A percentile compares a stretch with the other conserved stretches of the same genome.
Evolutionary conservation across 2,797 vertebrate genomes (phyloP).

Genomic region (Champsocephalus esox): DNA sequence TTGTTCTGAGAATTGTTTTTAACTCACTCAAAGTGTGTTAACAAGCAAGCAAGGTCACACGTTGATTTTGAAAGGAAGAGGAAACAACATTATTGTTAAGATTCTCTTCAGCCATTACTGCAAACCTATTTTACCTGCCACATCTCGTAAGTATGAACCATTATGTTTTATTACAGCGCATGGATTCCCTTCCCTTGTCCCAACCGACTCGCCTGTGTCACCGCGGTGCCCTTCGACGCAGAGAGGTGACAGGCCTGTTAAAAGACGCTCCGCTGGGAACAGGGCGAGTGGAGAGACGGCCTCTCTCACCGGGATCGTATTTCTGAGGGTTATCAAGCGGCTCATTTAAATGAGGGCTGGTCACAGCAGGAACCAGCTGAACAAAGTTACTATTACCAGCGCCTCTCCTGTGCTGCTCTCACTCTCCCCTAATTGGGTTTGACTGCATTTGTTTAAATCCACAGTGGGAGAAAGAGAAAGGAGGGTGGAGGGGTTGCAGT

Average conservation of each 20-base stretch:
- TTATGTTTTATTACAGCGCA: slow-evolving; percentile 24
- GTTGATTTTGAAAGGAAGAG: background rate
- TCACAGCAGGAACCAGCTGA: slow-evolving; percentile 90
- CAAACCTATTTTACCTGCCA: background rate
- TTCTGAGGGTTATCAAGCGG: slow-evolving; percentile 88
- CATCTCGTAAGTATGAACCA: slow-evolving; percentile 32
- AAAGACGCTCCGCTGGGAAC: slow-evolving; percentile 76
- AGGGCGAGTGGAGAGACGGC: slow-evolving; percentile 68
- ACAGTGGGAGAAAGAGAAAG: slow-evolving; percentile 82
- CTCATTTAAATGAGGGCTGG: slow-evolving; percentile 88
- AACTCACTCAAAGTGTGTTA: slow-evolving; percentile 31
- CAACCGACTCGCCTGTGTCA: slow-evolving; percentile 63
- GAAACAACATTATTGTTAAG: background rate
- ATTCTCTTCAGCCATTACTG: background rate
- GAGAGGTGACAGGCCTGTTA: slow-evolving; percentile 78
- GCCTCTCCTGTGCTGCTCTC: slow-evolving; percentile 85
- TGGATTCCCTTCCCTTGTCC: slow-evolving; percentile 35
- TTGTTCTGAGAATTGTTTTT: slow-evolving; percentile 51
- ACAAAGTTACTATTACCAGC: slow-evolving; percentile 88
- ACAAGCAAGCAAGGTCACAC: background rate
- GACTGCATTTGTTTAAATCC: slow-evolving; percentile 91
- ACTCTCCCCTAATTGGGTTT: slow-evolving; percentile 89
- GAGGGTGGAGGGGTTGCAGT: slow-evolving; percentile 74
- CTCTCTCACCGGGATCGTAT: slow-evolving; percentile 79
- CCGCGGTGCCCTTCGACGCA: slow-evolving; percentile 50